Base-by-base conservation (phyloP, 2,888 invertebrate species). In the Trissonchulus sp. region DNA sequence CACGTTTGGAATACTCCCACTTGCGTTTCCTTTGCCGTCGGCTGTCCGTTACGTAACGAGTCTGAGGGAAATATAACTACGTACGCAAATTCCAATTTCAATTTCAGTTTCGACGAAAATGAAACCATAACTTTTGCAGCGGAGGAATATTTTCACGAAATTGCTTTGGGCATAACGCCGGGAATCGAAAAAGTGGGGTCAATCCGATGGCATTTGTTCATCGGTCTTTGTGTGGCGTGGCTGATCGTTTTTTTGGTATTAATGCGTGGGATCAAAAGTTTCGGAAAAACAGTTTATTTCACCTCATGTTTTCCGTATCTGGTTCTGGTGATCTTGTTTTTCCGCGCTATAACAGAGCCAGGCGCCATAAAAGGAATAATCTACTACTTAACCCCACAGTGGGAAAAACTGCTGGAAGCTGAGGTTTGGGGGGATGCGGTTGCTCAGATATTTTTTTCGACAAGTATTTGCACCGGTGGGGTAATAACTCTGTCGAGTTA, bases 1-100 rank as follows among this genome's bases (percentile, higher is more conserved):
- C 84, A 85, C 76, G 80, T 80, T 75, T 87, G 87, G 87, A 86
- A 85, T 78, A 84, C 86, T 0, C 81, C 81, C n/a, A 28, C 71
- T 60, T 77, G 77, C 34, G 48, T 76, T 37, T 74, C 76, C 23
- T 77, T 77, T 48, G 71, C 37, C 23, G 33, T 23, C 15, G 63
- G 63, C 28, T 18, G 68, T 36, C n/a, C n/a, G n/a, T n/a, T n/a
- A n/a, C n/a, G n/a, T n/a, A n/a, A n/a, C n/a, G n/a, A n/a, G n/a
- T 62, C 34, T 33, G 34, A 35, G 1, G n/a, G 63, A 1, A n/a
- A n/a, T n/a, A n/a, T n/a, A n/a, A n/a, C n/a, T n/a, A n/a, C n/a
- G n/a, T n/a, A n/a, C n/a, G n/a, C n/a, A n/a, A 1, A 15, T 3
- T 65, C 68, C 31, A 65, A 15, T 28, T 8, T 28, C 31, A 65